Base-by-base conservation (phyloP, 2,888 invertebrate genomes). In the Lypha dubia region DNA sequence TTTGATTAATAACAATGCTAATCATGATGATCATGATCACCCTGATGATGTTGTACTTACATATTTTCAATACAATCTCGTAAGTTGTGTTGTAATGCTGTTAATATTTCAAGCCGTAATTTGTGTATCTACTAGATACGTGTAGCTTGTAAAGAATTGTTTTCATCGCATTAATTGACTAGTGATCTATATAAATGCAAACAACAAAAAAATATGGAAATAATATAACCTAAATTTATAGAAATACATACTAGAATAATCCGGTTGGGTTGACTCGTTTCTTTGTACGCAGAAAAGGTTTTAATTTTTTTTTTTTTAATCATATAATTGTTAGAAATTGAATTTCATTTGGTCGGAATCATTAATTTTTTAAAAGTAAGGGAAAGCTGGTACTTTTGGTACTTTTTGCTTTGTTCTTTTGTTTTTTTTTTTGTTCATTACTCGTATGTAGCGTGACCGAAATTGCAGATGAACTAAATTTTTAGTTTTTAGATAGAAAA, bases 121-220 rank as follows among this genome's bases (percentile, higher is more conserved):
- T 71, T 38, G 24, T 49, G 49, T 49, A 20, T 49, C 32, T 6
- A 65, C 6, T 38, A 15, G 35, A 32, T n/a, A 9, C 7, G 4
- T 9, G 4, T 38, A n/a, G n/a, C 60, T 20, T 53, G 15, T 8
- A 49, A n/a, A 17, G 20, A 7, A 8, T 49, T 58, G 35, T 41
- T 65, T 51, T n/a, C n/a, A n/a, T n/a, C n/a, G n/a, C n/a, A n/a
- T 65, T 35, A 77, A 82, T 63, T 62, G 58, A 68, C 62, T n/a
- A 38, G 28, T 28, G 73, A 38, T 28, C 35, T 44, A 22, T n/a
- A n/a, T n/a, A 79, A 44, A 38, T 7, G 22, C 28, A 28, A 32
- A 62, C 13, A 53, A 24, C 56, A 17, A 22, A 17, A 35, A 68
- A 35, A 22, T 51, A 22, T 51, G 22, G 5, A 51, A 17, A 79